Base-by-base conservation (phyloP, 2,888 invertebrate species). In the Heliconius aoede region DNA sequence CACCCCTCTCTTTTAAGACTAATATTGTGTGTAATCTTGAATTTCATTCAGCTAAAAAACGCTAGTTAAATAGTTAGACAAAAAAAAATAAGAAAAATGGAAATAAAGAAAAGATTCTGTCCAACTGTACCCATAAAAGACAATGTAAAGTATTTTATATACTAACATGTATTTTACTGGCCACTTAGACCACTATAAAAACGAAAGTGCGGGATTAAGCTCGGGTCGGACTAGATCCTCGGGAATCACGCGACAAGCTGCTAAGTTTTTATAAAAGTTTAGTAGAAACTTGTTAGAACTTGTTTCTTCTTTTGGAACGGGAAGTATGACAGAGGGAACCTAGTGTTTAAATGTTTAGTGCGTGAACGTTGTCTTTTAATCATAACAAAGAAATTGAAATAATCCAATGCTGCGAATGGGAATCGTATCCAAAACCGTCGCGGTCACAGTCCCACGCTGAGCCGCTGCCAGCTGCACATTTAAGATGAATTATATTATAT, bases 161-260 rank as follows among this genome's bases (percentile, higher is more conserved):
- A 62, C 21, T 62, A 62, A 32, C 30, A n/a, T 62, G n/a, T 18
- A 62, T 68, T 36, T 26, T 30, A 46, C 73, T 72, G 32, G 72
- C 78, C 7, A 74, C 82, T 84, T 83, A 75, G 5, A 51, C 79
- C 67, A 58, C 74, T n/a, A 40, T 75, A 67, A 76, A 76, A 60
- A 73, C 78, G 78, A 83, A 46, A 83, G 82, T 82, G 83, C 83
- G 82, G 85, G 87, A n/a, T 87, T 85, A 87, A 86, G 86, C 83
- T 84, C 76, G 81, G 82, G 81, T 84, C 80, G 79, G 84, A 85
- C 85, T 80, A 82, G 84, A 84, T 83, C 84, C 83, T 83, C 81
- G 82, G 83, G 83, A 86, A 83, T 85, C 85, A 82, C 81, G 82
- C 82, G 80, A 82, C 82, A 82, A 26, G 26, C 82, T 80, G 84